phyloP scores from a whole-genome alignment of 1,140 invertebrate genomes.

The Phocides pigmalion region DNA sequence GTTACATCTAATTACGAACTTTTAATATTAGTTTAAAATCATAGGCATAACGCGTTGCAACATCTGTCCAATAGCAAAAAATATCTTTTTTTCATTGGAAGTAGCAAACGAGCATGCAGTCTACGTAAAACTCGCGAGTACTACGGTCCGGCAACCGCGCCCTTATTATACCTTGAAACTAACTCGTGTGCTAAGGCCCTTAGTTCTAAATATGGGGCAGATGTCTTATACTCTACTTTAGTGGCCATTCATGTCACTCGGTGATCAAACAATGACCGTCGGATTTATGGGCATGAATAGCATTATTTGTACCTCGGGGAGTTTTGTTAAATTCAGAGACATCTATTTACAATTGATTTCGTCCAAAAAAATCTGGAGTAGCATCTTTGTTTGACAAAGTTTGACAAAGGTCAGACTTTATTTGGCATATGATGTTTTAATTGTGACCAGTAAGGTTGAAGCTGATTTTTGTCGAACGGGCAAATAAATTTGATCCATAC shows the following conservation, averaged over 20 bases:
- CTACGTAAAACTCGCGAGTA: too few relatives aligned
- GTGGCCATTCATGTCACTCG: constrained; percentile 44
- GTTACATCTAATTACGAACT: too few relatives aligned
- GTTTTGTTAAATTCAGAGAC: constrained; percentile 12
- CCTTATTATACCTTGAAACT: background rate
- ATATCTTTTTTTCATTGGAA: too few relatives aligned
- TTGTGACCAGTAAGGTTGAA: background rate
- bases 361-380: background rate
- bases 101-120: too few relatives aligned
- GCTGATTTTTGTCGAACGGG: too few relatives aligned
- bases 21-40: too few relatives aligned
- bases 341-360: constrained; percentile 8
- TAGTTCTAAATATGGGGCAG: constrained; percentile 40
- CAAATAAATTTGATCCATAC: too few relatives aligned
- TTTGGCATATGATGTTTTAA: constrained; percentile 2
- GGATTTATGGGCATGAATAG: constrained; percentile 38
- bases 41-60: too few relatives aligned
- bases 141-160: too few relatives aligned
- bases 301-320: constrained; percentile 33
- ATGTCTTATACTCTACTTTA: constrained; percentile 45
- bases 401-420: background rate
- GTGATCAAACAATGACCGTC: constrained; percentile 40
- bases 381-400: background rate
- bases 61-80: too few relatives aligned
- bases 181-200: constrained; percentile 14